Base-by-base conservation (phyloP, 2,888 invertebrate genomes). In the Serrognathus titanus region DNA sequence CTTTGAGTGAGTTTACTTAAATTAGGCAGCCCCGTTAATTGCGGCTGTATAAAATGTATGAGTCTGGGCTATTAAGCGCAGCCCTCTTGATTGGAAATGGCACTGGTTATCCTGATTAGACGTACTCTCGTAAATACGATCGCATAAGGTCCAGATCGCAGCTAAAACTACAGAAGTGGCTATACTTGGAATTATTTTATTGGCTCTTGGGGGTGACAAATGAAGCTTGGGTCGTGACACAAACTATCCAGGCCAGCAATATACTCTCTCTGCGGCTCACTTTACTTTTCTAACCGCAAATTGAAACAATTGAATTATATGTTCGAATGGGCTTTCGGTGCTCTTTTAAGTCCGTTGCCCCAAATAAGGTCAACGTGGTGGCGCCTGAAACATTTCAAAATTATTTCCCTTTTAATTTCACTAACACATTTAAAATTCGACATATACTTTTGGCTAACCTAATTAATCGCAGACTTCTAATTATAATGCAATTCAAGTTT, bases 221-320 rank as follows among this genome's bases (percentile, higher is more conserved):
- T 77, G 77, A 73, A 75, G 73, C 72, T 69, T 74, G 73, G 78
- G 77, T 78, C 77, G 70, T 75, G 78, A 78, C 78, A 75, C 75
- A 77, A 77, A 78, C 74, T 73, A 71, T 48, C 48, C 41, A 55
- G 53, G 59, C 59, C 57, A 57, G 59, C 58, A 60, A 64, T 61
- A 64, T 63, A 62, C 60, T 52, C 62, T 62, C 55, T 56, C 55
- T 43, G 36, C 13, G 43, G 20, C 43, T 43, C 43, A 37, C 57
- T 55, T 50, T 50, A 53, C 51, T 59, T 53, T 53, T 58, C 53
- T 43, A 57, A 48, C 48, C 53, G 16, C 53, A 57, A 57, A 51
- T 55, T 56, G 48, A 55, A 56, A 52, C 55, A 51, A 55, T 55
- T 55, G 56, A 56, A 56, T 56, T 56, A 52, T 41, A 52, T 52